These are phyloP conservation scores for Lasioglossum vierecki DNA, from an alignment of 2,888 invertebrate species.

Conservation along the genomic window DNA sequence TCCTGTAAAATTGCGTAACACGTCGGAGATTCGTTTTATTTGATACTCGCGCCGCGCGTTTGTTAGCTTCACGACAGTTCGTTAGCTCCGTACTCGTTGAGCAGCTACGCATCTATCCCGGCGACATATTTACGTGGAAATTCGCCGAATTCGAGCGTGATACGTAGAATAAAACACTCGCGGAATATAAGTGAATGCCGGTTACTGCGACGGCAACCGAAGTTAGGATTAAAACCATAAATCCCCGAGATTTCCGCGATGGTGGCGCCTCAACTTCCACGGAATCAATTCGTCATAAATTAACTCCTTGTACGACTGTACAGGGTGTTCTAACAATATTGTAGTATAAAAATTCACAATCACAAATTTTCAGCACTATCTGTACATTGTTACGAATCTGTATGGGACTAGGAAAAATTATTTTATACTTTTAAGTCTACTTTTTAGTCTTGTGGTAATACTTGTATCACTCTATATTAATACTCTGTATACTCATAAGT, in stretches of 20 bases:
- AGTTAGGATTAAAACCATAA: conserved; percentile 20
- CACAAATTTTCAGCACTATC: no score
- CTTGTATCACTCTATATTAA: no score
- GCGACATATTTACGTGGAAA: conserved; percentile 2
- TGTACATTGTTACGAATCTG: no score
- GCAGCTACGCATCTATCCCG: not conserved
- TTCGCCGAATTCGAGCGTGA: not conserved
- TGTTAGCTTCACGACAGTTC: conserved; percentile 6
- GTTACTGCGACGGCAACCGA: conserved; percentile 4
- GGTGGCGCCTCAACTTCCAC: not conserved
- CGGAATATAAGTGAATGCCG: not conserved
- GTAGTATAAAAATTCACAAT: no score
- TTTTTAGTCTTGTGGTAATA: no score
- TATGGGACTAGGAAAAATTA: no score
- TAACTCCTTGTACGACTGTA: not conserved
- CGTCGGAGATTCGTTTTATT: not conserved
- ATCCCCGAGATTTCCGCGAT: not conserved
- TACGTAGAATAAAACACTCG: not conserved
- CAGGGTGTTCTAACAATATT: no score
- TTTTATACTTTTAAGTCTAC: no score
- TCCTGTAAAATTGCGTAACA: not conserved
- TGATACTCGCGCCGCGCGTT: not conserved
- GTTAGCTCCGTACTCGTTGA: not conserved
- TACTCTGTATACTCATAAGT: no score
- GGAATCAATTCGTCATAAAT: not conserved